Conservation (phyloP, 2,113 vertebrate genomes). For the Pedionomus torquatus region DNA sequence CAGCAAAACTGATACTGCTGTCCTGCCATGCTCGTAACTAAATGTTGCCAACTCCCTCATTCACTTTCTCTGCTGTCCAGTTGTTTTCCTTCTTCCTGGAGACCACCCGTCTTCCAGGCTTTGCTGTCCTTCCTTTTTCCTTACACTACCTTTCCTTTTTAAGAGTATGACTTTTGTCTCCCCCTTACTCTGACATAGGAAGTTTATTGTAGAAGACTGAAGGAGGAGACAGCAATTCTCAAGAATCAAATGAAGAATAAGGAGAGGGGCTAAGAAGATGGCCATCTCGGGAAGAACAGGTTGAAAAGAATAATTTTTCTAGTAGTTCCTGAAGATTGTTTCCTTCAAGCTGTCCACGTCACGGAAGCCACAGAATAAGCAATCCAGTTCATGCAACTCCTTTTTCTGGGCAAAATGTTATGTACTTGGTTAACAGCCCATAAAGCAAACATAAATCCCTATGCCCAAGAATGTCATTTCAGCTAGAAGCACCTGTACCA, state of each 20-base stretch:
- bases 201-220: background rate
- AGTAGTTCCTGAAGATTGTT: background rate
- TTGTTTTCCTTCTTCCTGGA: background rate
- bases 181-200: background rate
- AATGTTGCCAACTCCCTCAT: background rate
- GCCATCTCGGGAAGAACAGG: background rate
- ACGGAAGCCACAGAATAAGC: background rate
- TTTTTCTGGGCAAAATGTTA: background rate
- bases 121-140: background rate
- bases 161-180: fast-evolving
- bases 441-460: conserved; percentile 34
- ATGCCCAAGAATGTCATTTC: conserved; percentile 6
- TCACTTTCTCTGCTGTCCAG: background rate
- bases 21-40: background rate
- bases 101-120: background rate
- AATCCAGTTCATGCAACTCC: background rate
- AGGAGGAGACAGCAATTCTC: background rate
- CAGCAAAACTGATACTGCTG: background rate
- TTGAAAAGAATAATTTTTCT: background rate
- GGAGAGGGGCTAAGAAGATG: background rate
- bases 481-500: background rate
- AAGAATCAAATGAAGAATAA: background rate
- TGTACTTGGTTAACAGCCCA: conserved; percentile 9
- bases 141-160: background rate
- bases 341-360: background rate